Evolutionary conservation across 2,113 vertebrate species (phyloP), one percentile per base, ranked within the genome.

Genomic region (Pluvialis apricaria): DNA sequence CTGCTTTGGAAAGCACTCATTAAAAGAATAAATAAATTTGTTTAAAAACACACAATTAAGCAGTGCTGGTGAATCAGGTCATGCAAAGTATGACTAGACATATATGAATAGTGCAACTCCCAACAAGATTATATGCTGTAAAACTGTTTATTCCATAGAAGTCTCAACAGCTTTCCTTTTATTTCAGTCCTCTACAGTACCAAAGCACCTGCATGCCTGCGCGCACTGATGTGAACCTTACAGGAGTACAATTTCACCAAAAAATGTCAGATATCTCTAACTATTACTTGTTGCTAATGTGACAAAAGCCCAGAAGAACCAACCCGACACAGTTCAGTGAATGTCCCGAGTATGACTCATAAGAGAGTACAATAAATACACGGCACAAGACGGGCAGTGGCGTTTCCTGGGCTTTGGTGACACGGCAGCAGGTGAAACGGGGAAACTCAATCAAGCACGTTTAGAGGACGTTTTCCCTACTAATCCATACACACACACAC

Each of bases 151-250:
- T 58, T 60, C 16, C 2, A 1, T 5, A 24, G 2, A 38, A 68
- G 26, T 5, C 17, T 54, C 55, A 36, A 84, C 4, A 90, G 44
- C 25, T 88, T 58, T 52, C 8, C 8, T 45, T 18, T 61, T 20
- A 26, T 18, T 80, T 60, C 1, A 45, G 14, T 25, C 13, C 42
- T 66, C 15, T 34, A 34, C 5, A 42, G 31, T 12, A 38, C 22
- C 2, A 2, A 49, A 21, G 16, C 58, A 80, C 3, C 34, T 52
- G 42, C 19, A n/a, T 0, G 0, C 3, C 3, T 45, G 25, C 4
- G 9, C 0, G 18, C 28, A 32, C 18, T 0, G 0, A 68, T 8
- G 0, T 21, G 18, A 79, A 61, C 6, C 20, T 32, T 25, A 38
- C 1, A 22, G 11, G 44, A 38, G 4, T 88, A 45, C 5, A 19